A percentile compares a stretch with the other conserved stretches of the same genome.
Evolutionary conservation across 2,888 invertebrate genomes (phyloP).

Genomic region (Acanthosepion lycidas): DNA sequence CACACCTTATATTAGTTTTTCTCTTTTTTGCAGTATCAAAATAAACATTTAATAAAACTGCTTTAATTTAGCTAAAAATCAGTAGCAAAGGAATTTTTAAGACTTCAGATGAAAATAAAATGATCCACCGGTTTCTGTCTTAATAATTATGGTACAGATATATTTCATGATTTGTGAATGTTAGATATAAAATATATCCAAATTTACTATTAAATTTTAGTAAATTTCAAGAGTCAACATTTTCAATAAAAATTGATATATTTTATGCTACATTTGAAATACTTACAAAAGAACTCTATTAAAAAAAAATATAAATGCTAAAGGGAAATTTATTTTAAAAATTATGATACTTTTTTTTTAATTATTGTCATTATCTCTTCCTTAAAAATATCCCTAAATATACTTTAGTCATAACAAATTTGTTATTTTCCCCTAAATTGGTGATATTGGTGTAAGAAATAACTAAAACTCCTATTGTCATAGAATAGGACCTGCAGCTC

Average conservation of each 20-base stretch:
- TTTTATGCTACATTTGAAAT: not conserved
- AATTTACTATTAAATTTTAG: not conserved
- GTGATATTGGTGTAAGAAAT: not conserved
- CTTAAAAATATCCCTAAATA: not conserved
- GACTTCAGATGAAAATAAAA: no score
- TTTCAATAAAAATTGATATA: not conserved
- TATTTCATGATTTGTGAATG: not conserved
- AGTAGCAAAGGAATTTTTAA: no score
- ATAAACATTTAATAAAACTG: no score
- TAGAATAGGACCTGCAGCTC: not conserved
- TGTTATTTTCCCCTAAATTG: not conserved
- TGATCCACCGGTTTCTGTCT: no score
- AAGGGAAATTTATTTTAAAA: constrained; percentile 7
- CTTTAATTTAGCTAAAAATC: no score
- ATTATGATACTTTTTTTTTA: not conserved
- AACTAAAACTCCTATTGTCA: not conserved
- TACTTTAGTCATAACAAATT: not conserved
- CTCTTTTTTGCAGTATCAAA: not conserved
- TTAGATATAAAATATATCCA: not conserved
- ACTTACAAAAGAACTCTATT: not conserved
- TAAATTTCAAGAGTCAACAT: not conserved
- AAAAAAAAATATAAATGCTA: not conserved
- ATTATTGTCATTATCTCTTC: not conserved
- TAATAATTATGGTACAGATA: no score
- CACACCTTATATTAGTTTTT: not conserved